Evolutionary conservation across 1,140 invertebrate genomes (phyloP), one percentile per base, ranked within the genome.

Genomic region (Drosophila nigrodunni): DNA sequence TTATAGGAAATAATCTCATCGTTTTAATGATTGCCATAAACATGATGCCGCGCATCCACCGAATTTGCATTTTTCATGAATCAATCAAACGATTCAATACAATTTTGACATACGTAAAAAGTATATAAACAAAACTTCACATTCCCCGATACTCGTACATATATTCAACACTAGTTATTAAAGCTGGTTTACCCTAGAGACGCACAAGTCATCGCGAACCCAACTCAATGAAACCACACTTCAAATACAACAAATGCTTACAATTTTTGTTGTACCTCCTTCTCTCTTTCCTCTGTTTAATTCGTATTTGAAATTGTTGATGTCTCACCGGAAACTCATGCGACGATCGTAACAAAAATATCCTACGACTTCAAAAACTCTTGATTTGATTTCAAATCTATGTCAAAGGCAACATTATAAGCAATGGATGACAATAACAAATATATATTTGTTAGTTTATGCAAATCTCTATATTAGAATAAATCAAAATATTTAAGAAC

Each of bases 51-150:
- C 35, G 41, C 43, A 52, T 46, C 21, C 46, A 39, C 65, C 43
- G 15, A 64, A 88, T 88, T 88, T 89, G 80, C 83, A 88, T 88
- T 88, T 89, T 89, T 89, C 69, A 57, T 89, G 57, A 88, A 88
- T 89, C 83, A 88, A 88, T 88, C 83, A 88, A 83, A 80, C 60
- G 62, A 39, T 74, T 74, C 58, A 58, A 71, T 75, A 64, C 37
- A 47, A 65, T 62, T 74, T 69, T 34, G 41, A 61, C 37, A 70
- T 34, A 67, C 15, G 7, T 25, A 55, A n/a, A 39, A 21, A 35
- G 13, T 30, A 30, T 30, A 30, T n/a, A 39, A 46, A 62, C 41
- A 37, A 39, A 62, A 50, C 52, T 64, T 49, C 57, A 46, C 41
- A 61, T 61, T 61, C 52, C 64, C 35, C 25, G 8, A 30, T 52